These are phyloP conservation scores for Steinernema hermaphroditum DNA, from an alignment of 2,888 invertebrate species.

Conservation along the genomic window DNA sequence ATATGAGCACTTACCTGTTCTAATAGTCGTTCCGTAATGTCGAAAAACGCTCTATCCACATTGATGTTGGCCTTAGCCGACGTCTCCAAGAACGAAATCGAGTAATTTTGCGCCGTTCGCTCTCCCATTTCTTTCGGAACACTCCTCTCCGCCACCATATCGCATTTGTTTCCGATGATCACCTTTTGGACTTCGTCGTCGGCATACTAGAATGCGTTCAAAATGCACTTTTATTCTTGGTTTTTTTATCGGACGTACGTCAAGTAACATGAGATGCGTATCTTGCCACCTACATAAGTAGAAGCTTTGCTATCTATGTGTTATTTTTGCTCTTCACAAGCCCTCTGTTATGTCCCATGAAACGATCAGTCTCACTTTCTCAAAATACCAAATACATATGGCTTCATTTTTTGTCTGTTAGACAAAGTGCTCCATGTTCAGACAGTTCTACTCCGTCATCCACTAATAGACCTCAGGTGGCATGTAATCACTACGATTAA, in stretches of 20 bases:
- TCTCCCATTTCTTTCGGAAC: slow-evolving; percentile 92
- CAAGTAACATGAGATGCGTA: not conserved
- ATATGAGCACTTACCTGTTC: no score
- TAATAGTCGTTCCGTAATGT: slow-evolving; percentile 76
- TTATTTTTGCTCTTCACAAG: not conserved
- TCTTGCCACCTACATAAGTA: not conserved
- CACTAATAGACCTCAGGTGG: no score
- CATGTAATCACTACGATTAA: no score
- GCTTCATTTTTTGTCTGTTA: no score
- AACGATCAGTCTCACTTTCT: not conserved
- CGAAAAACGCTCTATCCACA: slow-evolving; percentile 94
- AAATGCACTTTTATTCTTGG: not conserved
- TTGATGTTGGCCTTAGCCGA: slow-evolving; percentile 94
- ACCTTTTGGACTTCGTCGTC: slow-evolving; percentile 98
- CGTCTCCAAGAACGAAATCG: slow-evolving; percentile 97
- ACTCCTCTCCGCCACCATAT: slow-evolving; percentile 90
- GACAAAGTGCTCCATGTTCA: no score
- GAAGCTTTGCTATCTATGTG: not conserved
- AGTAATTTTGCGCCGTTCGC: slow-evolving; percentile 78
- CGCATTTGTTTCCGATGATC: slow-evolving; percentile 97
- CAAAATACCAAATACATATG: not conserved
- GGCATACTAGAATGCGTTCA: slow-evolving; percentile 74
- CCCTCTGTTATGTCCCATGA: not conserved
- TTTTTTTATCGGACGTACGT: not conserved
- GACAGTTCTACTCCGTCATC: no score